These are phyloP conservation scores for Tillus elongatus DNA, from an alignment of 2,888 invertebrate species.

Conservation along the genomic window DNA sequence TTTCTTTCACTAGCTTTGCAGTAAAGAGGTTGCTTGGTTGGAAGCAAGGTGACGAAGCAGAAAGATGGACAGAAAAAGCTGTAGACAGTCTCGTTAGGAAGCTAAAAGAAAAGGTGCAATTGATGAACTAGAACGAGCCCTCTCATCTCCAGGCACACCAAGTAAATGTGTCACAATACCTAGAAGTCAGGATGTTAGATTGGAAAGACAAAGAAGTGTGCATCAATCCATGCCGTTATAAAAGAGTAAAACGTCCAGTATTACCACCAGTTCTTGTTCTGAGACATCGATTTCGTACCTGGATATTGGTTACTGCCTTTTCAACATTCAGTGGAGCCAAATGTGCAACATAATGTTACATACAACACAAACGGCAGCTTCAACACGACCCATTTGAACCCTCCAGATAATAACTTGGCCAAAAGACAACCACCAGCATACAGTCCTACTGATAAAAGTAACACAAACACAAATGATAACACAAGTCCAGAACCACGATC, in stretches of 20 bases:
- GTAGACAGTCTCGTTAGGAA: constrained; percentile 94
- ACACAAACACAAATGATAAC: constrained; percentile 46
- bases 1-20: constrained; percentile 86
- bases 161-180: constrained; percentile 97
- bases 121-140: constrained; percentile 81
- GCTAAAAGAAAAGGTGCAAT: constrained; percentile 89
- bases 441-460: constrained; percentile 76
- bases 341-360: constrained; percentile 90
- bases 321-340: constrained; percentile 69
- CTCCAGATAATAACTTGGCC: constrained; percentile 68
- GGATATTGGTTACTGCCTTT: constrained; percentile 81
- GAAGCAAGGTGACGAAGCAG: constrained; percentile 95
- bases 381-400: constrained; percentile 49
- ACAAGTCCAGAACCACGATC: constrained; percentile 31
- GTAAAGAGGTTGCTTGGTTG: constrained; percentile 90
- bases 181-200: neutral
- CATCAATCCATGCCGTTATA: constrained; percentile 99
- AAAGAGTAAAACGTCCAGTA: constrained; percentile 92
- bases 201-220: constrained; percentile 99
- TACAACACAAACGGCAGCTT: constrained; percentile 77
- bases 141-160: constrained; percentile 86
- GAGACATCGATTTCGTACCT: constrained; percentile 86
- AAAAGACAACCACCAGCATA: constrained; percentile 96
- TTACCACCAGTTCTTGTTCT: constrained; percentile 96
- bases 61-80: constrained; percentile 96